These are phyloP conservation scores for Anableps anableps DNA, from an alignment of 2,797 vertebrate species.

Conservation along the genomic window DNA sequence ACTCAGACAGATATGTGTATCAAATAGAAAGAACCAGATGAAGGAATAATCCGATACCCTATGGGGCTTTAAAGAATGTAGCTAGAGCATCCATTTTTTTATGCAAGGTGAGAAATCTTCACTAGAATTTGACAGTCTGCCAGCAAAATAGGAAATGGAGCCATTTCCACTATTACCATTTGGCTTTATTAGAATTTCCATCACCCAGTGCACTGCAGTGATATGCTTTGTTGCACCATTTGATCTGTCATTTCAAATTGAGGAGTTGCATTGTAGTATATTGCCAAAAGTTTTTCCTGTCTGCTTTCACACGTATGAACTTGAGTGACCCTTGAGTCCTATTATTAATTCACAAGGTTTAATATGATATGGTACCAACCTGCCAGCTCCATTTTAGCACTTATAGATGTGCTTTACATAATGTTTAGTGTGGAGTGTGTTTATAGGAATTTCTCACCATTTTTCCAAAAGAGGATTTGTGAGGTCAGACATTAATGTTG, in stretches of 20 bases:
- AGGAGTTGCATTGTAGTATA: neutral
- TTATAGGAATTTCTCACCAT: neutral
- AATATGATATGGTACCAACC: neutral
- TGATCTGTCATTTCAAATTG: neutral
- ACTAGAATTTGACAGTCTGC: neutral
- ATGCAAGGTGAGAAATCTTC: neutral
- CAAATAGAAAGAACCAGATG: neutral
- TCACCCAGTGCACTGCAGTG: neutral
- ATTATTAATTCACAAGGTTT: neutral
- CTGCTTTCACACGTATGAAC: neutral
- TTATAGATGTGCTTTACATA: neutral
- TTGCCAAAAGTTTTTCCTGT: neutral
- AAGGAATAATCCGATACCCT: neutral
- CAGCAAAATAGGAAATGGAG: constrained; percentile 4
- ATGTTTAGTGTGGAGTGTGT: neutral
- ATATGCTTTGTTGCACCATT: constrained; percentile 1
- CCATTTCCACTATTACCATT: constrained; percentile 1
- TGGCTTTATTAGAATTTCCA: constrained; percentile 5
- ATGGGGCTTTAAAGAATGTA: neutral
- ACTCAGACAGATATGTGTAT: neutral
- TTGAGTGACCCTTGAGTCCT: neutral
- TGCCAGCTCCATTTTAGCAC: neutral
- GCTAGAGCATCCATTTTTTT: neutral
- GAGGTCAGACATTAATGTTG: neutral
- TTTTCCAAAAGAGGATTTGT: neutral